Base-by-base conservation (phyloP, 2,113 vertebrate species). In the Phalacrocorax carbo region DNA sequence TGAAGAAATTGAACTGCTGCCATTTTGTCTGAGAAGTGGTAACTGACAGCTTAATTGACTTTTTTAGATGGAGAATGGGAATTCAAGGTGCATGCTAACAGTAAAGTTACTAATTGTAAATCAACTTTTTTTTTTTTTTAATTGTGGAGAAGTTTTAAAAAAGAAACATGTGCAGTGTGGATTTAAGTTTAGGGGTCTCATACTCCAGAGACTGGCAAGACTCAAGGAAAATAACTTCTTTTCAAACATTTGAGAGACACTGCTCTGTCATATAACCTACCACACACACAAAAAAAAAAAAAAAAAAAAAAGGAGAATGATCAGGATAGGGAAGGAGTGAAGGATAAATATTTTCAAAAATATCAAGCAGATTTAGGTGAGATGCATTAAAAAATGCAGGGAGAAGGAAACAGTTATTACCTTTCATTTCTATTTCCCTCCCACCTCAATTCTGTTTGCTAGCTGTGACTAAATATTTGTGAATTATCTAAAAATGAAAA, bases 31-130 rank as follows among this genome's bases (percentile, higher is more conserved):
- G 95, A 93, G 81, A 96, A 87, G 87, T 89, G 73, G 84, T 49
- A 96, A 96, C 90, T 96, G 93, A 96, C 95, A 95, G 82, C 87
- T 94, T 96, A 97, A 96, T 91, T 96, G 95, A 87, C 84, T 72
- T 87, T 83, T 95, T 96, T 82, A 96, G 78, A 68, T 85, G 96
- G 30, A 93, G 89, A 96, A 96, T 85, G 96, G 93, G 95, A 96
- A 96, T 95, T 96, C 48, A 54, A 82, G 78, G 62, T 88, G 66
- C 70, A 72, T 57, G 90, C 52, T 79, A 91, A 82, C 90, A 91
- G 89, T 91, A 85, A 91, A 90, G 62, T 64, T 93, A 76, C 70
- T 85, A 91, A 97, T 87, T 96, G 90, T 94, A 97, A 90, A 96
- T 90, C 94, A 96, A 95, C 86, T 30, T 17, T 46, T 79, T 72